These are phyloP conservation scores for Asteroscopus sphinx DNA, from an alignment of 2,888 invertebrate species.

Conservation along the genomic window DNA sequence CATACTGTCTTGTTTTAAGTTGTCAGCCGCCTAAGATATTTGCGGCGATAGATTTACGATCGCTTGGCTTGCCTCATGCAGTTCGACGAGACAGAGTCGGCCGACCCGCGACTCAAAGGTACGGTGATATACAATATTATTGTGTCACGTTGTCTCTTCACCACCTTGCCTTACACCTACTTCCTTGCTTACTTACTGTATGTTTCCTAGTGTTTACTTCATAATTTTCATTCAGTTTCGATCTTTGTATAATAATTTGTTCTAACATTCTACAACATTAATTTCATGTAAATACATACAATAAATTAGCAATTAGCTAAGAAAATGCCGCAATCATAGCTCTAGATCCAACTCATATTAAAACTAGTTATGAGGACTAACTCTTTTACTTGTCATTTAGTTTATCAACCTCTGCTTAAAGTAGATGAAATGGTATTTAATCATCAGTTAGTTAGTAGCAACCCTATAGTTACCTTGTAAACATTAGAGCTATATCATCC, in stretches of 20 bases:
- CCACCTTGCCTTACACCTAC: slow-evolving; percentile 61
- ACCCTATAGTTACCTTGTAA: slow-evolving; percentile 25
- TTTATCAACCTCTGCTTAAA: slow-evolving; percentile 23
- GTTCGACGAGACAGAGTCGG: slow-evolving; percentile 64
- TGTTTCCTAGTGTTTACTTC: slow-evolving; percentile 40
- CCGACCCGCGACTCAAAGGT: slow-evolving; percentile 69
- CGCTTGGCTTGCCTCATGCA: slow-evolving; percentile 84
- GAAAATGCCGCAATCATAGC: slow-evolving; percentile 23
- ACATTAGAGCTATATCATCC: slow-evolving; percentile 15
- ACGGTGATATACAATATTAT: slow-evolving; percentile 63
- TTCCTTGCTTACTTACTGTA: slow-evolving; percentile 61
- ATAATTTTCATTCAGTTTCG: slow-evolving; percentile 21
- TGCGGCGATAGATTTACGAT: slow-evolving; percentile 62
- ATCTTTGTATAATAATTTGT: slow-evolving; percentile 19
- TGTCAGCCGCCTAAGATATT: slow-evolving; percentile 55
- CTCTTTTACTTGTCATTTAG: slow-evolving; percentile 11
- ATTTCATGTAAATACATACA: slow-evolving; percentile 21
- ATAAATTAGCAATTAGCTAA: slow-evolving; percentile 2
- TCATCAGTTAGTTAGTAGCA: slow-evolving; percentile 30
- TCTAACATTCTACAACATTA: slow-evolving; percentile 13
- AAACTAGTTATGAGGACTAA: slow-evolving; percentile 11
- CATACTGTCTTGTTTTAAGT: slow-evolving; percentile 12
- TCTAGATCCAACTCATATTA: slow-evolving; percentile 23
- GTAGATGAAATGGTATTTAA: slow-evolving; percentile 22
- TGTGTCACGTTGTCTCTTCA: slow-evolving; percentile 69